phyloP scores from a whole-genome alignment of 2,888 invertebrate genomes.

The Tipula unca region DNA sequence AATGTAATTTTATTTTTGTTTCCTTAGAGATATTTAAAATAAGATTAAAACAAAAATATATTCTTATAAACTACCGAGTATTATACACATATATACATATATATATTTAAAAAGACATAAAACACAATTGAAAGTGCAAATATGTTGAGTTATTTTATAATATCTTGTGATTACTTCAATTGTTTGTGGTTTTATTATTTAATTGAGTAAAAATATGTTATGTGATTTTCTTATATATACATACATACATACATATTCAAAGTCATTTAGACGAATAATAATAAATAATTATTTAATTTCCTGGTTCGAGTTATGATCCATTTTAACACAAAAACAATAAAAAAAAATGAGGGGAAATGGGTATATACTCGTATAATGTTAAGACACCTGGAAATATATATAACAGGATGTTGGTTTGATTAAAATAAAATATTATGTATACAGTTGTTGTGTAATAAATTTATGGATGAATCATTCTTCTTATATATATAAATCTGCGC shows the following conservation, averaged over 20 bases:
- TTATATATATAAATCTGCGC: not conserved
- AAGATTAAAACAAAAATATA: not conserved
- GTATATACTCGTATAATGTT: too few species aligned
- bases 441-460: not conserved
- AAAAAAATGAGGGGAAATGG: not conserved
- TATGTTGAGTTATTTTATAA: not conserved
- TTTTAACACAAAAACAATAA: not conserved
- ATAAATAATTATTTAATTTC: not conserved
- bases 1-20: not conserved
- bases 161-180: not conserved
- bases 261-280: not conserved
- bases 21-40: not conserved
- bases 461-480: not conserved
- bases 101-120: not conserved
- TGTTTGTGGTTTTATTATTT: not conserved
- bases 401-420: not conserved
- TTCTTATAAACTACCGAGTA: not conserved
- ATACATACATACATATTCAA: not conserved
- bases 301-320: not conserved
- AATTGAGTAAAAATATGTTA: not conserved
- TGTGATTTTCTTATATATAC: not conserved
- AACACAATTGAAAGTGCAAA: slow-evolving; percentile 8
- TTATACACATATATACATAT: not conserved
- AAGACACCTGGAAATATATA: not conserved
- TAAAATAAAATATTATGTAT: not conserved